Base-by-base conservation (phyloP, 2,888 invertebrate genomes). In the Eudemis profundana region DNA sequence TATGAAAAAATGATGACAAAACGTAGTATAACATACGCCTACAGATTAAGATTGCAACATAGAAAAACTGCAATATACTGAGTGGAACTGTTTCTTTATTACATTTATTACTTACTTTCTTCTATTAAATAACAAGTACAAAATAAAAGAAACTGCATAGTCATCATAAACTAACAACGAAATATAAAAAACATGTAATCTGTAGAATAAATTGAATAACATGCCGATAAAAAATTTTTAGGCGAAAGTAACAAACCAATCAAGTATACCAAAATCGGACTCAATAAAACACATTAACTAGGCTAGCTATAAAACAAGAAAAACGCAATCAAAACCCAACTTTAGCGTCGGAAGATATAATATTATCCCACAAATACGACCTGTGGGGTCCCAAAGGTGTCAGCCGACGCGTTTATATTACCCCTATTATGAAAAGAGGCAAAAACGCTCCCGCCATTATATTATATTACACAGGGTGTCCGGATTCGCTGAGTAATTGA, bases 301-400 rank as follows among this genome's bases (percentile, higher is more conserved):
- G 38, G 4, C 15, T n/a, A 7, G n/a, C 44, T n/a, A 44, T 56
- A 44, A 56, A 56, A 56, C n/a, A 14, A 56, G 19, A 44, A 54
- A 56, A 56, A 42, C 40, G 68, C 70, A 73, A 75, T 76, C 73
- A 75, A 74, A 77, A 71, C 72, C 68, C 72, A 23, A 51, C 33
- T 42, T 14, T 8, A 33, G 40, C 64, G 75, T 79, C 81, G 77
- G 73, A 81, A 78, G 78, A 78, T 72, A 72, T 74, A 73, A 72
- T 72, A 75, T n/a, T n/a, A 70, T 67, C 60, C 62, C 75, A 69
- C 81, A 81, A 83, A 87, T 85, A 87, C 89, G 86, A 80, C 87
- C 79, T 90, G 91, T 91, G 91, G 85, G 91, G 89, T 90, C 90
- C 81, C 78, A 87, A 91, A 89, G 91, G 91, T 91, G 85, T 86